Evolutionary conservation across 2,113 vertebrate genomes (phyloP), one percentile per base, ranked within the genome.

Genomic region (Syrmaticus mikado): DNA sequence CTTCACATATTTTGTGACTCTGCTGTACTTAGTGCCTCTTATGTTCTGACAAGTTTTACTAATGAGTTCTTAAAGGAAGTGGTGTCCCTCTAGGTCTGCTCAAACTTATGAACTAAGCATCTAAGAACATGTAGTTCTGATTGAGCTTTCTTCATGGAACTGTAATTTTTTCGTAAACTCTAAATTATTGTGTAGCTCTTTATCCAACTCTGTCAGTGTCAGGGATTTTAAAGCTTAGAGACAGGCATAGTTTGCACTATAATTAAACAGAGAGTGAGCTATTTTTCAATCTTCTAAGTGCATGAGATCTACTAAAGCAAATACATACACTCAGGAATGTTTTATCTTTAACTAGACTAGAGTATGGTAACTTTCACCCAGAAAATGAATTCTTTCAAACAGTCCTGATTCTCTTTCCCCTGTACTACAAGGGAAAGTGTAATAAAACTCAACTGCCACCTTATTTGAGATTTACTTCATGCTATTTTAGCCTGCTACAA

Each of bases 391-490:
- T 74, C n/a, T 83, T 93, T 94, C 60, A 55, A 57, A 52, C 8
- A 41, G 32, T 13, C 62, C 64, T 87, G 17, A 4, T 64, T 89
- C 4, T 38, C 22, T 76, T 53, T 43, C 10, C 13, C 14, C 30
- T 7, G 13, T 75, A 82, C 62, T 78, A 32, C 38, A 57, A 34
- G 32, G 38, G 8, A 82, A 91, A 87, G n/a, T 32, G 58, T n/a
- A 64, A 36, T 83, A 95, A 91, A 94, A 74, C 41, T 82, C 50
- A 27, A 62, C 92, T 79, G 62, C 60, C 64, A 46, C 65, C 75
- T 87, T 91, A 89, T 91, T 8, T 93, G 68, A 92, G 67, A 87
- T 85, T 89, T 92, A 91, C 46, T 89, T 75, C 43, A 52, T 81
- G 65, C 41, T 87, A 1, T 75, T 95, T 89, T 79, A 70, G 64